Percentiles rank a stretch among this genome's conserved stretches.
These are phyloP conservation scores for Imbricaverruca yamaguchii DNA, from an alignment of 2,888 invertebrate genomes.

Conservation along the genomic window DNA sequence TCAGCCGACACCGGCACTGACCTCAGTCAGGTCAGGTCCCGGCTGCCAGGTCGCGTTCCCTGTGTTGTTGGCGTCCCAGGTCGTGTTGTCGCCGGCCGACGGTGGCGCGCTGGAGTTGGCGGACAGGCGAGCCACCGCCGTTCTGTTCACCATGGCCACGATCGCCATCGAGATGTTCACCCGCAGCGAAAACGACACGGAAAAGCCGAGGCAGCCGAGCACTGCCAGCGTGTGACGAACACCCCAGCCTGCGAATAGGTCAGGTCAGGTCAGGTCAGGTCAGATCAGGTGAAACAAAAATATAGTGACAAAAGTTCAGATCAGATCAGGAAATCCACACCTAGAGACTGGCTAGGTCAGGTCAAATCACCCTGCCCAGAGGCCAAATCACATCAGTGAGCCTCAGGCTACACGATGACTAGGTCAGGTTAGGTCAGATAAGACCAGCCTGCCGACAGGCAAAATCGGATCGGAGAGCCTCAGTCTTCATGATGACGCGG, in stretches of 20 bases:
- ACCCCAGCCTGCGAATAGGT: conserved; percentile 26
- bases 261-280: neutral
- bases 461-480: too few relatives aligned
- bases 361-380: too few relatives aligned
- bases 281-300: neutral
- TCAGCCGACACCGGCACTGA: too few relatives aligned
- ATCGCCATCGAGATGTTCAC: conserved; percentile 33
- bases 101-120: too few relatives aligned
- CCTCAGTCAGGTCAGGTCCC: neutral
- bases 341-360: neutral
- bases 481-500: too few relatives aligned
- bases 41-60: neutral
- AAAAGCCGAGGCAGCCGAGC: conserved; percentile 30
- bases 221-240: conserved; percentile 29
- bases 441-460: too few relatives aligned
- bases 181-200: conserved; percentile 28
- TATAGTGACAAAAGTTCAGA: neutral
- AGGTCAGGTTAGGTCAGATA: too few relatives aligned
- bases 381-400: neutral
- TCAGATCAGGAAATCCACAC: neutral
- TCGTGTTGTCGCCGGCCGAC: too few relatives aligned
- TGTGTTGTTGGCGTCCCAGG: too few relatives aligned
- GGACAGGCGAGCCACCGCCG: neutral
- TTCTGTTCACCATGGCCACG: conserved; percentile 30
- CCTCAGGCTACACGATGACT: neutral